These are phyloP conservation scores for Clunio marinus DNA, from an alignment of 2,888 invertebrate species.

Conservation along the genomic window DNA sequence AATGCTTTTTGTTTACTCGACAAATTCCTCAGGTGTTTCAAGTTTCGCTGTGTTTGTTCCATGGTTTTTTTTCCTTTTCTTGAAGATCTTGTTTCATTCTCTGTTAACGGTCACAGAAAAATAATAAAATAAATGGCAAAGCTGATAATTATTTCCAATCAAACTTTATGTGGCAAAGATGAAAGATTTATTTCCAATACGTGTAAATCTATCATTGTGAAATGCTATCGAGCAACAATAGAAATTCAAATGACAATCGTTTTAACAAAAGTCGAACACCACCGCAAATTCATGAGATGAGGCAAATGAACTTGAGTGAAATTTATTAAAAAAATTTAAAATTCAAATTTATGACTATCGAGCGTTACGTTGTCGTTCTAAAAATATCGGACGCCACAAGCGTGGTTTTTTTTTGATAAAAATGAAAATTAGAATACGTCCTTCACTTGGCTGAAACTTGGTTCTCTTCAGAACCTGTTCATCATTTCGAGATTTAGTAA, in stretches of 20 bases:
- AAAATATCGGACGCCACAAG: too few species aligned
- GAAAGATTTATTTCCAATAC: neutral
- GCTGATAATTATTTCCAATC: neutral
- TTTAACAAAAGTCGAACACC: too few species aligned
- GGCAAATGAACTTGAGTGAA: conserved; percentile 28
- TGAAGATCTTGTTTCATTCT: too few species aligned
- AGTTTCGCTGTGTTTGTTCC: neutral
- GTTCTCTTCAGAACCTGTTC: neutral
- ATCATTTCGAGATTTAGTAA: neutral
- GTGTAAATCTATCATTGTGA: too few species aligned
- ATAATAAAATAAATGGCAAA: too few species aligned
- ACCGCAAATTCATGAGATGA: neutral
- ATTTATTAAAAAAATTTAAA: conserved; percentile 27
- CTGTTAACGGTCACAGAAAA: neutral
- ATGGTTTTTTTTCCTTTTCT: neutral
- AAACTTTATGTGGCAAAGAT: neutral
- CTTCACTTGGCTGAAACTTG: too few species aligned
- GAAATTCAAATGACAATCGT: too few species aligned
- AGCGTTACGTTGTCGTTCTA: too few species aligned
- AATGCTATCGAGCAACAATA: too few species aligned
- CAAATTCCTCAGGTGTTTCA: conserved; percentile 37
- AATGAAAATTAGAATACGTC: neutral
- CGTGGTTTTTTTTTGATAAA: neutral
- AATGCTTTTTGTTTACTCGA: conserved; percentile 21
- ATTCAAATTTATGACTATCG: conserved; percentile 18